A percentile compares a stretch with the other conserved stretches of the same genome.
Conservation (phyloP, 2,888 invertebrate genomes). For the Trissoscelio sp. region DNA sequence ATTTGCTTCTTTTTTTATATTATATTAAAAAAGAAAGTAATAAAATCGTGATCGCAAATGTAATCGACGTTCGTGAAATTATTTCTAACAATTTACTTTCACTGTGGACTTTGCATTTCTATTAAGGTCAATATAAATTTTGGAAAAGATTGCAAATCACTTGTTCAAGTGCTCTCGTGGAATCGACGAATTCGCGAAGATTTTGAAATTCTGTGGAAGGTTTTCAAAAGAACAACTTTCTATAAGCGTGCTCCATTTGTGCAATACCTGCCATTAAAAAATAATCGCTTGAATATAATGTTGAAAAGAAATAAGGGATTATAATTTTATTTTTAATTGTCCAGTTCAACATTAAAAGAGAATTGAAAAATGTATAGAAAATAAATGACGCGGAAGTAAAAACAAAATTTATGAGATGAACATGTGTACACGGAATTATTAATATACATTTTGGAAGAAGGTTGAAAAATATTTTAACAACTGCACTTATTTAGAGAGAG, state of each 20-base stretch:
- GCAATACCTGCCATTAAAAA: neutral
- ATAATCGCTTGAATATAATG: too few species aligned
- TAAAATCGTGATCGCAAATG: neutral
- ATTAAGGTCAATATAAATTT: neutral
- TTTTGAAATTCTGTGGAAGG: neutral
- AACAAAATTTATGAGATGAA: neutral
- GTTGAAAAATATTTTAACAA: conserved; percentile 27
- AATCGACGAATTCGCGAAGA: neutral
- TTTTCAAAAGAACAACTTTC: neutral
- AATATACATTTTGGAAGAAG: neutral
- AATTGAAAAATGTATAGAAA: too few species aligned
- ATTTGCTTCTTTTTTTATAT: conserved; percentile 13
- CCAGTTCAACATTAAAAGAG: too few species aligned
- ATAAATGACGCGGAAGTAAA: too few species aligned
- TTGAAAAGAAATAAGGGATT: too few species aligned
- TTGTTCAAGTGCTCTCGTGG: neutral
- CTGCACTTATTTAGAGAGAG: conserved; percentile 25
- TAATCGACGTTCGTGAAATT: neutral
- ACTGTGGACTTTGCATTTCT: neutral
- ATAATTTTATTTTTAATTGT: too few species aligned
- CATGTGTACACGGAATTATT: neutral
- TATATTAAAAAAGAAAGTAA: neutral
- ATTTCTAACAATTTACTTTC: neutral
- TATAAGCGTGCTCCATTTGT: neutral
- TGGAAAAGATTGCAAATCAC: neutral